These are phyloP conservation scores for Caenorhabditis latens DNA, from an alignment of 1,140 invertebrate genomes.

Conservation along the genomic window DNA sequence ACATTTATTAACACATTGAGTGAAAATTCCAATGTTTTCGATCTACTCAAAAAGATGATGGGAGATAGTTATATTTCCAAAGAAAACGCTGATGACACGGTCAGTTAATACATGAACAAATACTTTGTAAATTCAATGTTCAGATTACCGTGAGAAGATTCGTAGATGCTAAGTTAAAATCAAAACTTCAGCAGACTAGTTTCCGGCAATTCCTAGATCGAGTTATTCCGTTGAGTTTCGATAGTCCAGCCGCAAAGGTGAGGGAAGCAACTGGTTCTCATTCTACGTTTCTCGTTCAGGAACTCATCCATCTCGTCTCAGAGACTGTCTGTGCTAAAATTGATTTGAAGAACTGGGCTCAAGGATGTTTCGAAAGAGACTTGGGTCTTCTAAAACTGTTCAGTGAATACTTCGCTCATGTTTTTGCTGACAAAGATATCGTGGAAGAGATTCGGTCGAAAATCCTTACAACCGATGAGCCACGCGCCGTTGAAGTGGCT, in stretches of 20 bases:
- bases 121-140: not conserved
- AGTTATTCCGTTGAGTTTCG: not conserved
- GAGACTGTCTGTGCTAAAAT: not conserved
- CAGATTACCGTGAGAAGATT: too few species aligned
- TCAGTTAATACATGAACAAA: not conserved
- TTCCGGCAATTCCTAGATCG: conserved; percentile 36
- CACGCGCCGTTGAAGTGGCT: not conserved
- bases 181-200: not conserved
- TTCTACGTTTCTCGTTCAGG: not conserved
- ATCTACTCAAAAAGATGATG: not conserved
- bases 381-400: not conserved
- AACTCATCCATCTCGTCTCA: not conserved
- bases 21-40: not conserved
- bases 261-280: not conserved
- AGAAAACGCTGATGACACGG: not conserved
- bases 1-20: not conserved
- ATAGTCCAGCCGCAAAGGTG: conserved; percentile 2
- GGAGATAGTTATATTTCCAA: not conserved
- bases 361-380: conserved; percentile 9
- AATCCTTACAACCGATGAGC: not conserved
- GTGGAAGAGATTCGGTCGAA: not conserved
- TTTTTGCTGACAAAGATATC: not conserved
- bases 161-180: not conserved
- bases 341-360: not conserved
- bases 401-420: not conserved